Base-by-base conservation (phyloP, 2,113 vertebrate genomes). In the Psilopsiagon aymara region DNA sequence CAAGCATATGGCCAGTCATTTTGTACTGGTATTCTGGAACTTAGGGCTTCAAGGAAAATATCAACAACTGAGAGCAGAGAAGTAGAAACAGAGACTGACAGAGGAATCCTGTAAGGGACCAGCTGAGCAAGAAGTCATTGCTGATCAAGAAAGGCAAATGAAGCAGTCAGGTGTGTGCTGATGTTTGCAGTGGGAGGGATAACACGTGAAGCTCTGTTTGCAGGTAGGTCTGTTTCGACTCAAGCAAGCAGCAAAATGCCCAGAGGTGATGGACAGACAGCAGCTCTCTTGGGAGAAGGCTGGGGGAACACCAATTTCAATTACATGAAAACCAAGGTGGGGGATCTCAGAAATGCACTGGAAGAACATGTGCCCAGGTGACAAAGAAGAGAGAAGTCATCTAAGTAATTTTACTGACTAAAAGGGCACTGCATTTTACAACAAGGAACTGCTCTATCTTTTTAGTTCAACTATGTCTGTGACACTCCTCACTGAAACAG, bases 91-190 rank as follows among this genome's bases (percentile, higher is more conserved):
- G 60, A 68, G 33, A 25, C 0, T 41, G 60, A 27, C 10, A 75
- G 39, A 81, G 64, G 55, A 88, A 71, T 28, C 33, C 21, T 13
- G 4, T 11, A 57, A 74, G 43, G 59, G 37, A 44, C 13, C 33
- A 47, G 37, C 0, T 0, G 3, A 44, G n/a, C 64, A 53, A 14
- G 1, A 28, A 25, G 5, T 33, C 11, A 7, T 0, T 33, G 81
- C 55, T 27, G 33, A 10, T 28, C 15, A 47, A 64, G 47, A 7
- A 41, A 17, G 35, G 44, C 82, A 83, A 80, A 16, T 4, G 33
- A 35, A 43, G 33, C 52, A 21, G 60, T 69, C 3, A 1, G 53
- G 67, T 27, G n/a, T 4, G 1, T 20, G 35, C 0, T 29, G 63
- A 37, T 49, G n/a, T 62, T n/a, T 49, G 53, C 37, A 41, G 33